Evolutionary conservation across 2,797 vertebrate genomes (phyloP).

Genomic region (Darevskia nairensis): DNA sequence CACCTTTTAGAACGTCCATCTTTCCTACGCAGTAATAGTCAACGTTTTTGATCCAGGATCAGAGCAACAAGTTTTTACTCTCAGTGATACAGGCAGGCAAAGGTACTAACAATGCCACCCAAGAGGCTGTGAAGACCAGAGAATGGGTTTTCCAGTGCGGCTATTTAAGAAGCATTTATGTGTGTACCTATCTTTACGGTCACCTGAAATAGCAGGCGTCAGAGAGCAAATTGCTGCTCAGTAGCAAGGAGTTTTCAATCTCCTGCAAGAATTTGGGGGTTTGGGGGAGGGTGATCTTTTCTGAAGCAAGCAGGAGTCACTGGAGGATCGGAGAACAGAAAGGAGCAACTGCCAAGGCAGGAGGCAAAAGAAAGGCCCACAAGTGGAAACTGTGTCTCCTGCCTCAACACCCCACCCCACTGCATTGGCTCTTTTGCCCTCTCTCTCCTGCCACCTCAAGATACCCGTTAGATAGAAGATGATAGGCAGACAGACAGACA

Average conservation of each 20-base stretch:
- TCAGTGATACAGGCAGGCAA: neutral
- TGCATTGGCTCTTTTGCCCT: neutral
- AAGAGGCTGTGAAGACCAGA: neutral
- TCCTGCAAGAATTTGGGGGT: neutral
- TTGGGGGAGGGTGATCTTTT: slow-evolving; percentile 22
- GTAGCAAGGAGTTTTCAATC: neutral
- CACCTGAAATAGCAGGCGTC: neutral
- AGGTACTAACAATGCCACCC: neutral
- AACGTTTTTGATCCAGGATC: neutral
- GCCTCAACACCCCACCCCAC: too few relatives aligned
- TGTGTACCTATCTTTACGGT: neutral
- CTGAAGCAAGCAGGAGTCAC: neutral
- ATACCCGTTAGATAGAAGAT: too few relatives aligned
- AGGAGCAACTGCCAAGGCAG: neutral
- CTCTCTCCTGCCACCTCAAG: neutral
- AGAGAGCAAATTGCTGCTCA: neutral
- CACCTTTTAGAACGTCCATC: neutral
- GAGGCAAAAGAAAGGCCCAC: neutral
- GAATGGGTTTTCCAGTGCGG: neutral
- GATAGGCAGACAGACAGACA: too few relatives aligned
- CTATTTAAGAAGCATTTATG: neutral
- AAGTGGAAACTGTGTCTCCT: neutral
- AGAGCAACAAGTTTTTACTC: neutral
- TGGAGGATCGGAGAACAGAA: slow-evolving; percentile 50
- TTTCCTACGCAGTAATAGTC: too few relatives aligned